These are phyloP conservation scores for Melanocharis versteri DNA, from an alignment of 2,113 vertebrate genomes.

Conservation along the genomic window DNA sequence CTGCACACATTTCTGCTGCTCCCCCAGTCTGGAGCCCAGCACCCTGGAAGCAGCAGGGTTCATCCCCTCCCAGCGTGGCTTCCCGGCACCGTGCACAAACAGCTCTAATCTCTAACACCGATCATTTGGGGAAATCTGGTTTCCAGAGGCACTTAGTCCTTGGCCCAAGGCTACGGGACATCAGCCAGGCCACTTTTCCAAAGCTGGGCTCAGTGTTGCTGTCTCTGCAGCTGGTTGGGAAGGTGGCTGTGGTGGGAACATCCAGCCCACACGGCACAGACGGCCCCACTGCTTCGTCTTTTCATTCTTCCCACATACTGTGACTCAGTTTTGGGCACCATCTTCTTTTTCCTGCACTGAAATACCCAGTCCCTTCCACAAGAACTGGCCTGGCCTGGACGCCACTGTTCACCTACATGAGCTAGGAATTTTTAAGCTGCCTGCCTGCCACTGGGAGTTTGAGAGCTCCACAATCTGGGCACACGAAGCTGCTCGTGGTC, in stretches of 20 bases:
- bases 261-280: not conserved
- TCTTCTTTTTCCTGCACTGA: not conserved
- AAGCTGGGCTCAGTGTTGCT: not conserved
- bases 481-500: not conserved
- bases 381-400: not conserved
- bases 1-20: not conserved
- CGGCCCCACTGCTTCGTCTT: not conserved
- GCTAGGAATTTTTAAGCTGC: not conserved
- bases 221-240: conserved; percentile 37
- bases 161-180: not conserved
- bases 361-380: not conserved
- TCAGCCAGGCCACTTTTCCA: conserved; percentile 37
- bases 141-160: conserved; percentile 44
- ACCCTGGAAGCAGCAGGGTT: not conserved
- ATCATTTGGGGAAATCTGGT: not conserved
- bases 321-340: conserved; percentile 14
- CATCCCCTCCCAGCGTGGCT: not conserved
- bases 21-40: not conserved
- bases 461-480: not conserved
- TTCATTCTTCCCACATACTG: not conserved
- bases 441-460: accelerated
- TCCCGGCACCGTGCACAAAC: conserved; percentile 15
- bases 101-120: not conserved
- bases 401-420: not conserved
- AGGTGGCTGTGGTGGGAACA: not conserved